Evolutionary conservation across 1,140 invertebrate genomes (phyloP).

Genomic region (Plutomurus gul): DNA sequence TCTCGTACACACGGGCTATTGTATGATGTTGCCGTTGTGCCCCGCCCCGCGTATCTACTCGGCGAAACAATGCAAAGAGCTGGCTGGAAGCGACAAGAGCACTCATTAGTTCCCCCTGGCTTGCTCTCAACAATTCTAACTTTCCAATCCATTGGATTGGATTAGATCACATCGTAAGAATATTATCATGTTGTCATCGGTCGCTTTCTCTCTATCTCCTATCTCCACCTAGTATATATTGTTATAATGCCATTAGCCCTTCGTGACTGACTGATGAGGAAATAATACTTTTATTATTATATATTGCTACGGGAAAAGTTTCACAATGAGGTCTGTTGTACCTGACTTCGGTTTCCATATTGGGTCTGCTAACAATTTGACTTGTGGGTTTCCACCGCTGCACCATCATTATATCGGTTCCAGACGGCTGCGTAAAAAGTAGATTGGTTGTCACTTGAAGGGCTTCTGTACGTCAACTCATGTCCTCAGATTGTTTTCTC

Average conservation of each 20-base stretch:
- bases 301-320: no score
- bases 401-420: neutral
- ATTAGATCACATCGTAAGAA: slow-evolving; percentile 1
- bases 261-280: no score
- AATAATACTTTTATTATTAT: no score
- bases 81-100: neutral
- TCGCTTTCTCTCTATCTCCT: neutral
- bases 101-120: neutral
- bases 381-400: neutral
- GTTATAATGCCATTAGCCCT: no score
- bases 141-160: neutral
- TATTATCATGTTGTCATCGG: neutral
- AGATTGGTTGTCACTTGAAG: neutral
- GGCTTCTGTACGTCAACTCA: neutral
- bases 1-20: no score
- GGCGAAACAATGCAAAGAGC: neutral
- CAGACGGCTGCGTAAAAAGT: neutral
- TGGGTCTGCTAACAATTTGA: no score
- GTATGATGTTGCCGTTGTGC: no score
- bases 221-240: neutral
- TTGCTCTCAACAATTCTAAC: neutral
- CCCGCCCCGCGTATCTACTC: neutral
- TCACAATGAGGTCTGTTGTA: no score
- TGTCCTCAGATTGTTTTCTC: neutral
- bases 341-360: no score